phyloP scores from a whole-genome alignment of 2,113 vertebrate species.

The Pampusana beccarii region DNA sequence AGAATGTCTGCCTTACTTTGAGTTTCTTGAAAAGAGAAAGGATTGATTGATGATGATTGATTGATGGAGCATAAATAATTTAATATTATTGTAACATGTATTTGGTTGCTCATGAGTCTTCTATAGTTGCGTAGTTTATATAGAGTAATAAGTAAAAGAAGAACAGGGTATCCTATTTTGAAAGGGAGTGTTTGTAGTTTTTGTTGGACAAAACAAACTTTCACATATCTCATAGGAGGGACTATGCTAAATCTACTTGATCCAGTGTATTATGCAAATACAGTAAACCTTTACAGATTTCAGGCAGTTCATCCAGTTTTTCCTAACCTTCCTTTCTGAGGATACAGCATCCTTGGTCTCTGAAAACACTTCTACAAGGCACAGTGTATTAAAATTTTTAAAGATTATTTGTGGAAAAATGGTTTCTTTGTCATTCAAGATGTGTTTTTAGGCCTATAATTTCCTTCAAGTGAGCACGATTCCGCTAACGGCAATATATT shows the following conservation, averaged over 20 bases:
- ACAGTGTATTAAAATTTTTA: constrained; percentile 29
- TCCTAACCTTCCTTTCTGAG: neutral
- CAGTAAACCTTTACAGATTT: constrained; percentile 3
- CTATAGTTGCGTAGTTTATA: neutral
- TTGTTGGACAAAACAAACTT: neutral
- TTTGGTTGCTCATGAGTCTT: neutral
- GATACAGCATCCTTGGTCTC: neutral
- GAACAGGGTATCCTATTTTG: neutral
- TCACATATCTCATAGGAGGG: accelerated
- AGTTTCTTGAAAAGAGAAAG: neutral
- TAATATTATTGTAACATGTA: neutral
- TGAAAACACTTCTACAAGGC: constrained; percentile 1
- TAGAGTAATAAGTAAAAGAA: neutral
- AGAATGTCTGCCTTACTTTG: neutral
- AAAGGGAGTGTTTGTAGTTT: neutral
- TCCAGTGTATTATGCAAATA: constrained; percentile 7
- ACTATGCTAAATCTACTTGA: neutral
- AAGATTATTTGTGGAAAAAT: constrained; percentile 58
- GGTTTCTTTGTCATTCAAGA: constrained; percentile 60
- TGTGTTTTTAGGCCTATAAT: constrained; percentile 62
- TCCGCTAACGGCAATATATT: constrained; percentile 45
- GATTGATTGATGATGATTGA: too few relatives aligned
- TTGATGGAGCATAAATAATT: neutral
- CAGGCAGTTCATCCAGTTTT: neutral
- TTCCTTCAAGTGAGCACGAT: constrained; percentile 59